Conservation (phyloP, 2,888 invertebrate species). For the Arge pagana region DNA sequence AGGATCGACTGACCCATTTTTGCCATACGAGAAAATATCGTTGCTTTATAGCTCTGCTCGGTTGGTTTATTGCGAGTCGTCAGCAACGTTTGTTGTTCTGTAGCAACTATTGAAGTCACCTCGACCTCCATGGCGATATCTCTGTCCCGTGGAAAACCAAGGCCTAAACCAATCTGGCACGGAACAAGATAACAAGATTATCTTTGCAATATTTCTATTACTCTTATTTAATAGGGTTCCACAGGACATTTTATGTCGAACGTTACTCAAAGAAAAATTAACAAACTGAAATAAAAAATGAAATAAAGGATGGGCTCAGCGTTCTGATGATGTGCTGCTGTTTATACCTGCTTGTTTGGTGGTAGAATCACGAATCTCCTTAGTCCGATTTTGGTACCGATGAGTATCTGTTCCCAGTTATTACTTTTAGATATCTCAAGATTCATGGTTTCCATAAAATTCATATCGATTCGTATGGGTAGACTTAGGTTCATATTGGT, state of each 20-base stretch:
- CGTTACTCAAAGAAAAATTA: no score
- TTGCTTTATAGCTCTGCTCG: constrained; percentile 50
- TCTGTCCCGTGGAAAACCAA: constrained; percentile 48
- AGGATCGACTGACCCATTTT: constrained; percentile 64
- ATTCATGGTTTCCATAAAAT: constrained; percentile 36
- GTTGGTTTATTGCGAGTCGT: constrained; percentile 27
- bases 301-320: no score
- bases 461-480: constrained; percentile 38
- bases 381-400: constrained; percentile 37
- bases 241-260: no score
- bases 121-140: constrained; percentile 48
- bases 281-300: no score
- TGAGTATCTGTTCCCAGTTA: constrained; percentile 47
- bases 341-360: constrained; percentile 46
- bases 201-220: no score
- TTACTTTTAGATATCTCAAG: constrained; percentile 45
- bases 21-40: constrained; percentile 63
- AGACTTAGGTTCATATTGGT: constrained; percentile 41
- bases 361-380: constrained; percentile 45
- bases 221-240: no score
- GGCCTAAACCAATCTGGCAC: constrained; percentile 47
- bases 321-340: no score
- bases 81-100: constrained; percentile 17
- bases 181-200: constrained; percentile 10
- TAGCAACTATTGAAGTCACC: constrained; percentile 37